These are phyloP conservation scores for Neoascia interrupta DNA, from an alignment of 2,888 invertebrate genomes.

Conservation along the genomic window DNA sequence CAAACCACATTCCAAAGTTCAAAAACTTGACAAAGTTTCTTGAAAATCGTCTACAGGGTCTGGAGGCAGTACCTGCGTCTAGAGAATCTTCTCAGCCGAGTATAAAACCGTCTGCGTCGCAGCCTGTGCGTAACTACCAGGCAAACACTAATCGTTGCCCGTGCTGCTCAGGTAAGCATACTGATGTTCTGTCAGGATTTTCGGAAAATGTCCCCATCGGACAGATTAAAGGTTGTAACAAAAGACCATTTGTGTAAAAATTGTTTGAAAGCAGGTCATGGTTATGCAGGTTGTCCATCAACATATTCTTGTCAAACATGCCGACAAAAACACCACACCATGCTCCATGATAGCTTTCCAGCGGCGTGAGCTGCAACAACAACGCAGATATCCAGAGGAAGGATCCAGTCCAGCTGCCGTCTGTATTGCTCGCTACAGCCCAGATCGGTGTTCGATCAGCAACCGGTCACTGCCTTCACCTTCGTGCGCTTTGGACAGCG, in stretches of 20 bases:
- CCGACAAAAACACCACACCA: constrained; percentile 32
- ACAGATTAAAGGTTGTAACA: constrained; percentile 7
- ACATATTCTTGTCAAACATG: constrained; percentile 15
- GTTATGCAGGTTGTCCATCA: constrained; percentile 8
- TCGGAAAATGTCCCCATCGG: constrained; percentile 10
- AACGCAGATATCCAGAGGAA: neutral
- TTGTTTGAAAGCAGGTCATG: constrained; percentile 38
- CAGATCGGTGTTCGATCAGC: constrained; percentile 18
- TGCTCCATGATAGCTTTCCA: neutral
- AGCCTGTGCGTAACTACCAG: neutral
- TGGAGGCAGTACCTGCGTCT: constrained; percentile 8
- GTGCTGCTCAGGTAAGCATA: neutral
- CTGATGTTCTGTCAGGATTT: constrained; percentile 17
- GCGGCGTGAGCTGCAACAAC: neutral
- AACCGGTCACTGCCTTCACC: constrained; percentile 16
- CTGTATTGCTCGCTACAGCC: constrained; percentile 37
- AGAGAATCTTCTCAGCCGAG: neutral
- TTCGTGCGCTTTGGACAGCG: constrained; percentile 46
- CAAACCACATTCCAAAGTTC: constrained; percentile 21
- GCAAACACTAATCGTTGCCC: constrained; percentile 10
- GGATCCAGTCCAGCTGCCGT: neutral
- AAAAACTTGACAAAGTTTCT: constrained; percentile 20
- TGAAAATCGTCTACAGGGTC: constrained; percentile 34
- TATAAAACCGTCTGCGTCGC: neutral
- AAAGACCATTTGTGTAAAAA: constrained; percentile 5